phyloP scores from a whole-genome alignment of 2,888 invertebrate species.

The Phlogophora meticulosa region DNA sequence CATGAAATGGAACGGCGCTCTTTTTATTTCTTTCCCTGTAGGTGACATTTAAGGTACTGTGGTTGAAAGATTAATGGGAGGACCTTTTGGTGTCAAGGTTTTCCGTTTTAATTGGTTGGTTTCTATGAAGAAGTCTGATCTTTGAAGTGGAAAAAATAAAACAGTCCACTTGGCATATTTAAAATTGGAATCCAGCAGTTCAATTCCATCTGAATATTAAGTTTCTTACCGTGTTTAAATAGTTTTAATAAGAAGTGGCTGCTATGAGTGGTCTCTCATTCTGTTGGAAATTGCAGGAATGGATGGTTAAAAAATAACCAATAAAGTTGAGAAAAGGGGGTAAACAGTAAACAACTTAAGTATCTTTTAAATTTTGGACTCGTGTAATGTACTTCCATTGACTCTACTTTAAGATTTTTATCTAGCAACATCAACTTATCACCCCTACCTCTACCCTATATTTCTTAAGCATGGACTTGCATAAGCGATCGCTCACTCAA shows the following conservation, averaged over 20 bases:
- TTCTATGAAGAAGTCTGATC: slow-evolving; percentile 41
- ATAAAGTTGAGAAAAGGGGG: neutral
- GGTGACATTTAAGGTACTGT: slow-evolving; percentile 75
- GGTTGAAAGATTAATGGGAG: slow-evolving; percentile 66
- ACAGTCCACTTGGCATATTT: slow-evolving; percentile 2
- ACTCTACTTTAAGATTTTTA: neutral
- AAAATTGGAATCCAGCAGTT: slow-evolving; percentile 4
- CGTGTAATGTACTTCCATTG: neutral
- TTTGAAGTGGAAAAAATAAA: slow-evolving; percentile 24
- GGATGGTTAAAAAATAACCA: neutral
- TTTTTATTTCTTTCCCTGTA: slow-evolving; percentile 74
- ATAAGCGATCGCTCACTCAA: too few relatives aligned
- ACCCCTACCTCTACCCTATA: too few relatives aligned
- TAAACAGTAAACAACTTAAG: neutral
- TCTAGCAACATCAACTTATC: too few relatives aligned
- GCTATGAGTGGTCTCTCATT: neutral
- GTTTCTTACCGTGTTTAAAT: neutral
- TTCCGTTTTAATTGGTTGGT: slow-evolving; percentile 65
- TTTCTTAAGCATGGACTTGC: too few relatives aligned
- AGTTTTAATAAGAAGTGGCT: neutral
- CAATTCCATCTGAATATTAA: slow-evolving; percentile 18
- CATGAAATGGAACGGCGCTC: slow-evolving; percentile 73
- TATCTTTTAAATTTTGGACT: neutral
- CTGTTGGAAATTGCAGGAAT: neutral
- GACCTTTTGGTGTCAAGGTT: slow-evolving; percentile 66